Conservation (phyloP, 2,888 invertebrate genomes). For the Conistra vaccinii region DNA sequence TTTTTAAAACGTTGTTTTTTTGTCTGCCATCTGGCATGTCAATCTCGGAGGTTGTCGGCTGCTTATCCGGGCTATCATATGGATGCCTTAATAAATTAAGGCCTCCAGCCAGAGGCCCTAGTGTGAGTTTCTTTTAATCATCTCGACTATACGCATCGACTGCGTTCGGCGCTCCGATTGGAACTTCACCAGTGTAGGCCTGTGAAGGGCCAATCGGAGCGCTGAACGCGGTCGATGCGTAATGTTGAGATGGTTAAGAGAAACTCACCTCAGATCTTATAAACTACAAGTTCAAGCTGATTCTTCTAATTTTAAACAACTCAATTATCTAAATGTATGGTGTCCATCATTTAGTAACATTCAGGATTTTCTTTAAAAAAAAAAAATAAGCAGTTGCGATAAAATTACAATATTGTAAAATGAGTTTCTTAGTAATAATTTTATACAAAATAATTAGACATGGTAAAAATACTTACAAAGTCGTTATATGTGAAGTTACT, state of each 20-base stretch:
- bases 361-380: neutral
- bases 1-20: no score
- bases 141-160: no score
- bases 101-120: neutral
- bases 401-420: neutral
- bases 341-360: neutral
- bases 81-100: neutral
- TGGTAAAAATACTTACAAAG: conserved; percentile 84
- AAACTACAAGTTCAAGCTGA: neutral
- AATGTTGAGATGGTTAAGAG: no score
- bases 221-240: no score
- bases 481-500: conserved; percentile 97
- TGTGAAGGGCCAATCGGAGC: no score
- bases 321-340: neutral
- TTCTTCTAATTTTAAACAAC: neutral
- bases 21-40: neutral
- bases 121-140: no score
- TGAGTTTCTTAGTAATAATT: neutral
- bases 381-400: neutral
- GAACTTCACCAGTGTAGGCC: no score
- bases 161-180: no score
- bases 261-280: no score
- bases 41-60: no score
- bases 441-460: neutral
- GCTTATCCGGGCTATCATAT: neutral